A percentile compares a stretch with the other conserved stretches of the same genome.
These are phyloP conservation scores for Aspidiotus destructor DNA, from an alignment of 2,888 invertebrate species.

Conservation along the genomic window DNA sequence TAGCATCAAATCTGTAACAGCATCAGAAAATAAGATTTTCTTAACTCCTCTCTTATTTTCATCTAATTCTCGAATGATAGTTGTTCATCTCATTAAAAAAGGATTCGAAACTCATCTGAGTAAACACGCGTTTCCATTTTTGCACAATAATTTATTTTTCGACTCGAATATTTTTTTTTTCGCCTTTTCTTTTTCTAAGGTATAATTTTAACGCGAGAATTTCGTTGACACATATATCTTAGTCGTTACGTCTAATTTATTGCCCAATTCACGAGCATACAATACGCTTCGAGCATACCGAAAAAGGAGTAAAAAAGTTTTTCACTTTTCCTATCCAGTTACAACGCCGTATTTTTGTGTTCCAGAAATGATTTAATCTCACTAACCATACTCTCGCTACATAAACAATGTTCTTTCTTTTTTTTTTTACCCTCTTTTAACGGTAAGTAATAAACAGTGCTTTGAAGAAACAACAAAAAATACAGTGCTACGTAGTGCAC, in stretches of 20 bases:
- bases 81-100: neutral
- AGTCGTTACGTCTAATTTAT: neutral
- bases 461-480: no score
- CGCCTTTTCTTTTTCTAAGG: neutral
- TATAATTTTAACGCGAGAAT: neutral
- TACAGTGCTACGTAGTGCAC: no score
- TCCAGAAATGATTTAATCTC: no score
- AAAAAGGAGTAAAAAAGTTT: no score
- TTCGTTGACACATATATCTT: conserved; percentile 2
- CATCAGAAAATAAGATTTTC: no score
- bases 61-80: neutral
- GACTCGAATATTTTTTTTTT: neutral
- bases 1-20: neutral
- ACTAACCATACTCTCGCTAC: no score
- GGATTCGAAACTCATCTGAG: neutral
- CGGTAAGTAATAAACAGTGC: no score
- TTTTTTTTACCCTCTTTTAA: no score
- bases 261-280: conserved; percentile 1
- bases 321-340: no score
- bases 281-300: conserved; percentile 12
- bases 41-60: neutral
- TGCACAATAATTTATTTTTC: neutral
- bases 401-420: no score
- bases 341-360: no score
- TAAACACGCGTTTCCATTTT: neutral